A percentile compares a stretch with the other conserved stretches of the same genome.
phyloP scores from a whole-genome alignment of 2,113 vertebrate species.

The Phyllopteryx taeniolatus region DNA sequence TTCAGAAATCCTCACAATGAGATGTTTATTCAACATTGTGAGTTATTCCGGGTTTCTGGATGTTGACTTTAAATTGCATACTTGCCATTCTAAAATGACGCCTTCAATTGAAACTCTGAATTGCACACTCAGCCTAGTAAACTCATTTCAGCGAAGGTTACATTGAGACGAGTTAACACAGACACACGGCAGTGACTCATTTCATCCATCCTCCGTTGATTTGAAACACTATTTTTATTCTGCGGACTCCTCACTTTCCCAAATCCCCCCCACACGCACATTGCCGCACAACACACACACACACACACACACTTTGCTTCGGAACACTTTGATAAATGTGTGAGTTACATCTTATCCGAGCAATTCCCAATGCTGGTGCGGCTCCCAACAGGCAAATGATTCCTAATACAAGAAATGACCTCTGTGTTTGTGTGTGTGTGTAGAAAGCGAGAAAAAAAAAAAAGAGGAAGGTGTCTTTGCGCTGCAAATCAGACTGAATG shows the following conservation, averaged over 20 bases:
- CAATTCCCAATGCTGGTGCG: constrained; percentile 21
- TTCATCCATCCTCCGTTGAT: constrained; percentile 49
- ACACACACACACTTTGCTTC: constrained; percentile 15
- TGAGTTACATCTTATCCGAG: constrained; percentile 8
- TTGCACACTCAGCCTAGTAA: neutral
- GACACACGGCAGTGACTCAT: constrained; percentile 49
- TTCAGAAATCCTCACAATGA: no score
- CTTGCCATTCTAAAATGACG: neutral
- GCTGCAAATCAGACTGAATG: constrained; percentile 13
- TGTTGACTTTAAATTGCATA: neutral
- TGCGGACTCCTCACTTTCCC: constrained; percentile 34
- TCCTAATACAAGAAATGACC: constrained; percentile 25
- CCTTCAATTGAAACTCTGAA: neutral
- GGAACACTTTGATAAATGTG: constrained; percentile 24
- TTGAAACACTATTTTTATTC: constrained; percentile 52
- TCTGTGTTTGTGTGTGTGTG: neutral
- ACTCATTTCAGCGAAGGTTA: constrained; percentile 14
- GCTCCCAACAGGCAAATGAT: constrained; percentile 24
- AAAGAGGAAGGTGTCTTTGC: constrained; percentile 9
- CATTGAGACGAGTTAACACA: neutral
- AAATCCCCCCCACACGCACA: constrained; percentile 37
- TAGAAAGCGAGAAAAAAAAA: neutral
- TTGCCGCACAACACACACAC: constrained; percentile 19
- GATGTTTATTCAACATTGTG: neutral
- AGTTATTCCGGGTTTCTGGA: neutral